phyloP scores from a whole-genome alignment of 2,797 vertebrate species.

The Amniataba percoides region DNA sequence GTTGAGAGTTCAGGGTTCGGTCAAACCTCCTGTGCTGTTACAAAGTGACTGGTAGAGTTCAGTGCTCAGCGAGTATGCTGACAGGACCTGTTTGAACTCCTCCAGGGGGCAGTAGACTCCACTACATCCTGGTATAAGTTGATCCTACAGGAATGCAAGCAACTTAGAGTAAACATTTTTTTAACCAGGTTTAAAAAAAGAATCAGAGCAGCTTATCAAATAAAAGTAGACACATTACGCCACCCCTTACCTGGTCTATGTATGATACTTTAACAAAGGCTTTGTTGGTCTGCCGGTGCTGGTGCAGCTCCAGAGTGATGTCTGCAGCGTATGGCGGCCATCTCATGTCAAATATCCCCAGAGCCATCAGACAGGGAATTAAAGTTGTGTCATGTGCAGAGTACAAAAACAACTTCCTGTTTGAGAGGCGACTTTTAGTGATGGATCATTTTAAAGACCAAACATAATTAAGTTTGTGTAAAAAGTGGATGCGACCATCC shows the following conservation, averaged over 20 bases:
- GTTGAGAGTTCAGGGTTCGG: constrained; percentile 58
- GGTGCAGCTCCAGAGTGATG: constrained; percentile 91
- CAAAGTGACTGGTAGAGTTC: constrained; percentile 88
- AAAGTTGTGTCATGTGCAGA: constrained; percentile 92
- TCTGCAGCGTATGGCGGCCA: constrained; percentile 95
- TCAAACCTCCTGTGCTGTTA: constrained; percentile 58
- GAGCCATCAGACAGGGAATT: constrained; percentile 90
- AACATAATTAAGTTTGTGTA: background rate
- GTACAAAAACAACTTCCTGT: constrained; percentile 94
- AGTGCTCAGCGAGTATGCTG: constrained; percentile 80
- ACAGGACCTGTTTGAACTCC: constrained; percentile 89
- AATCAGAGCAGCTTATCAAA: background rate
- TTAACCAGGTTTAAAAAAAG: too few relatives aligned
- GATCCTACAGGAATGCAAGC: constrained; percentile 84
- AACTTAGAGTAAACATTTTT: constrained; percentile 17
- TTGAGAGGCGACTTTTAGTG: constrained; percentile 20
- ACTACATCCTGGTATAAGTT: constrained; percentile 90
- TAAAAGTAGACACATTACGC: background rate
- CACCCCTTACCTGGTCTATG: constrained; percentile 86
- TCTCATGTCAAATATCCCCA: constrained; percentile 92
- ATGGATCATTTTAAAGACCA: background rate
- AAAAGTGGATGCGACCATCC: background rate
- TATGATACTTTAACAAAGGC: constrained; percentile 92
- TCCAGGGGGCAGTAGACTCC: constrained; percentile 90
- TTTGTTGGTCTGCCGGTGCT: constrained; percentile 86